Base-by-base conservation (phyloP, 35 echinoderm and acorn worm genomes). In the Lytechinus pictus region DNA sequence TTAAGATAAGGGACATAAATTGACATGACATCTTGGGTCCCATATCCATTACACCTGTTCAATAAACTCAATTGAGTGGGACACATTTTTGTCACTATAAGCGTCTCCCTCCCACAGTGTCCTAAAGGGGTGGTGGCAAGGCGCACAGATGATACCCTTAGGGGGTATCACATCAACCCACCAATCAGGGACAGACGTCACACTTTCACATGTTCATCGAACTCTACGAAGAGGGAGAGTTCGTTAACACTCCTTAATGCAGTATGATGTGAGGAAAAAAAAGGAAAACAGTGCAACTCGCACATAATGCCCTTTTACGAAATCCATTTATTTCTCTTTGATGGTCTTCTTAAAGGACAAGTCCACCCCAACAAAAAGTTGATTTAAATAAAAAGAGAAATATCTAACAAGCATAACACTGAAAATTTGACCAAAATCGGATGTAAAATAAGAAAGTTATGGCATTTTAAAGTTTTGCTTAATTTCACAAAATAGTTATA, bases 21-120 rank as follows among this genome's bases (percentile, higher is more conserved):
- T 79, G 19, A 6, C 19, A 79, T 79, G 66, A 79, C 66, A 79
- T 24, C 66, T 79, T 79, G 21, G 66, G 66, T 79, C 66, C 66
- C 66, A 16, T 79, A 79, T 79, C 66, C 66, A 79, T 79, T 79
- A 90, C 88, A 90, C 29, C 88, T 90, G 88, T 90, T 90, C 88
- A 90, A 52, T 90, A 54, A 90, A 24, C 16, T 44, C 88, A 90
- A 88, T 90, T 90, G 29, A 90, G 88, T 90, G 88, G 88, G 88
- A 90, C 88, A 90, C 88, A 90, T 90, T 90, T 79, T 90, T 90
- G 88, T 54, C 88, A 90, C 28, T 90, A 44, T 90, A 90, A 90
- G 16, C 16, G 52, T 90, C 88, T 44, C 88, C 88, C 88, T 90
- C 88, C 88, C 88, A 90, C 88, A 52, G 88, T 90, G 88, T 90